Base-by-base conservation (phyloP, 2,888 invertebrate genomes). In the Dione vanillae region DNA sequence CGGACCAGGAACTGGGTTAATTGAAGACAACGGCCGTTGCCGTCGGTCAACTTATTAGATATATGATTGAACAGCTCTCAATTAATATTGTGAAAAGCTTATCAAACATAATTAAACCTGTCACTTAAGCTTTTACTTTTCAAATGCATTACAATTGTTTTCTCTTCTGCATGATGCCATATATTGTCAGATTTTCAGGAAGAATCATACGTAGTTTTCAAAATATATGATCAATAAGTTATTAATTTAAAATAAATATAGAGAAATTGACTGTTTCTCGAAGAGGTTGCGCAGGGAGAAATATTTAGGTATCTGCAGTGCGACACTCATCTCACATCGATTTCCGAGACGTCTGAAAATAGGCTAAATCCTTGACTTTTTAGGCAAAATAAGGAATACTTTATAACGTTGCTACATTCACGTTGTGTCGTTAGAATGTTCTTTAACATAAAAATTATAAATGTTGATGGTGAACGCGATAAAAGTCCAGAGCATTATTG, bases 1-100 rank as follows among this genome's bases (percentile, higher is more conserved):
- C 83, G 79, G 77, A 82, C 82, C 80, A 85, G 74, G 83, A 92
- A 88, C 85, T 91, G 87, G 92, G 92, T 91, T 91, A 92, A 92
- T 91, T 90, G 89, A 89, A 90, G 90, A 88, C 88, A 86, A 87
- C 85, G 85, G 84, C 85, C 82, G 87, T 82, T 79, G 88, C 87
- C 85, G 82, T 80, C 78, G 85, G 87, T 85, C 76, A 81, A 77
- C 82, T 72, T 77, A 61, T 61, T 61, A 80, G 81, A 85, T 85
- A 88, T 88, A 79, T 78, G 82, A 89, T 89, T 88, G 86, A 79
- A 78, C 79, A 78, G 77, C 79, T 82, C 82, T 81, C 83, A 85
- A 87, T 87, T 83, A 85, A 85, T 84, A 83, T 77, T 78, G 79
- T 79, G 86, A 84, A 85, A 85, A 83, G 83, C 82, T 80, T 83